These are phyloP conservation scores for Hesperophylax magnus DNA, from an alignment of 1,140 invertebrate species.

Conservation along the genomic window DNA sequence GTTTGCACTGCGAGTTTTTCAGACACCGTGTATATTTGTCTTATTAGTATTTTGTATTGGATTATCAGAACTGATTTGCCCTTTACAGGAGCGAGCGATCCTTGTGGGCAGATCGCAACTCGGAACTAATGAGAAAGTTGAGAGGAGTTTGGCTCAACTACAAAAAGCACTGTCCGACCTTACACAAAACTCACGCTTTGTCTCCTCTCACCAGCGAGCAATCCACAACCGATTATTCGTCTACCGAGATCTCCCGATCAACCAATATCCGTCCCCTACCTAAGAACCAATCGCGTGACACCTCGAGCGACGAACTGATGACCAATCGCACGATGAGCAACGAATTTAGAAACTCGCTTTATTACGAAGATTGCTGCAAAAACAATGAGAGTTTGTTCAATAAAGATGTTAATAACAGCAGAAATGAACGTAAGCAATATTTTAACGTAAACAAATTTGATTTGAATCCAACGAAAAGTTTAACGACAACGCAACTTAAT, in stretches of 20 bases:
- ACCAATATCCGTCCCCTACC: slow-evolving; percentile 57
- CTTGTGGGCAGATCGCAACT: slow-evolving; percentile 72
- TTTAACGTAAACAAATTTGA: too few relatives aligned
- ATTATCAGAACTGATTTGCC: neutral
- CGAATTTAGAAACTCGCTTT: neutral
- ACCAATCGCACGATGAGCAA: slow-evolving; percentile 42
- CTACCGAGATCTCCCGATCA: slow-evolving; percentile 62
- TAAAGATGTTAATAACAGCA: too few relatives aligned
- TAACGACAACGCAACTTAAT: neutral
- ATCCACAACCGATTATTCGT: slow-evolving; percentile 64
- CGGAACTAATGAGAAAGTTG: slow-evolving; percentile 73
- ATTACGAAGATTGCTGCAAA: too few relatives aligned
- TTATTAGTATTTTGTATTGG: neutral
- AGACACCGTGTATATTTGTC: neutral
- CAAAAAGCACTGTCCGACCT: slow-evolving; percentile 70
- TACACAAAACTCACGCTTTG: slow-evolving; percentile 61
- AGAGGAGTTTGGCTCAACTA: slow-evolving; percentile 73
- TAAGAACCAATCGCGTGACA: slow-evolving; percentile 59
- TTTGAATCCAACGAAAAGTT: too few relatives aligned
- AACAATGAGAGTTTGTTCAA: too few relatives aligned
- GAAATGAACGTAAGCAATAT: too few relatives aligned
- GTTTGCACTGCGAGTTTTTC: too few relatives aligned
- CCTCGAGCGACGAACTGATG: slow-evolving; percentile 42
- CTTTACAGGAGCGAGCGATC: slow-evolving; percentile 70
- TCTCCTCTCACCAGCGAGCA: slow-evolving; percentile 64